Base-by-base conservation (phyloP, 1,140 invertebrate genomes). In the Bactericera cockerelli region DNA sequence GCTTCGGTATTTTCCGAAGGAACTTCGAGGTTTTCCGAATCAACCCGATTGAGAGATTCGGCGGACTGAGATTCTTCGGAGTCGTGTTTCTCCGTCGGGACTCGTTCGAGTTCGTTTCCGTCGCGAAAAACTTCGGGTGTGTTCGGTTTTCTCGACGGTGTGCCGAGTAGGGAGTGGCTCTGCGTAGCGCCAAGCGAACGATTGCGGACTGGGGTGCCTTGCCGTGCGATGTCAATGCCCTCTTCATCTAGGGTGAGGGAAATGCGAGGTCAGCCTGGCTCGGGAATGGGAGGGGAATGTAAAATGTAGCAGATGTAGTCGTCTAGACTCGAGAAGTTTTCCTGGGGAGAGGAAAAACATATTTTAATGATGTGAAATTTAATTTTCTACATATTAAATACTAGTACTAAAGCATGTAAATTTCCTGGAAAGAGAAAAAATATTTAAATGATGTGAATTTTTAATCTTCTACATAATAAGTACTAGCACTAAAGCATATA, bases 261-360 rank as follows among this genome's bases (percentile, higher is more conserved):
- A n/a, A 55, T 25, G 21, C 53, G 53, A 59, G 36, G 6, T 19
- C 26, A n/a, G 31, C 13, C 60, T 6, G 8, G 8, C n/a, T n/a
- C n/a, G 58, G 69, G 61, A 66, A 61, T 6, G 54, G 21, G 1
- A 60, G 60, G 2, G 71, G 67, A 13, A 84, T 73, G 67, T 91
- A 93, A n/a, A 65, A 89, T 85, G 67, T 92, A 93, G 8, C 79
- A 78, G 56, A 85, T 74, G 70, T 92, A 91, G 58, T 93, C 87
- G 63, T 89, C 83, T 42, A 93, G 69, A 62, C 80, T 83, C 33
- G 79, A 76, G 74, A 92, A 93, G 61, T 85, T 78, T 22, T 82
- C 80, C 77, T 86, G 70, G n/a, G n/a, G n/a, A n/a, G n/a, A 28
- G 39, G 22, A 42, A 58, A 19, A 56, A n/a, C n/a, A n/a, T n/a